Evolutionary conservation across 1,140 invertebrate genomes (phyloP).

Genomic region (Drosophila varians): DNA sequence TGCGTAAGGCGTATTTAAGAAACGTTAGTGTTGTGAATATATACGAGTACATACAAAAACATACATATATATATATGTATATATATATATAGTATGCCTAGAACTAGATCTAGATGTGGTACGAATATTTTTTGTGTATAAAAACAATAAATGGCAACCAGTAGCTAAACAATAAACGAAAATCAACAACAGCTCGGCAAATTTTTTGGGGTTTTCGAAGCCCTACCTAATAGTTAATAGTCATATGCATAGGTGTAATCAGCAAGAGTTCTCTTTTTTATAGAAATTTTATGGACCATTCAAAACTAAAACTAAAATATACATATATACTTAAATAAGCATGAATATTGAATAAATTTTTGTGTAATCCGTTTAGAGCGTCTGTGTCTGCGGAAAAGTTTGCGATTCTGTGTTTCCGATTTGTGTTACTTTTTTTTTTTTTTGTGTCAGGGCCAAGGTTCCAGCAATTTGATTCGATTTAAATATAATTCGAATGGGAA

Average conservation of each 20-base stretch:
- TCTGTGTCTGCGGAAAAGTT: constrained; percentile 26
- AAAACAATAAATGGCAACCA: constrained; percentile 47
- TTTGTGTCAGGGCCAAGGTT: background rate
- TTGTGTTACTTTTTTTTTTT: constrained; percentile 32
- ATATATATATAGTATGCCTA: constrained; percentile 17
- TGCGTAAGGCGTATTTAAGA: constrained; percentile 58
- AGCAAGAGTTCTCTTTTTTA: constrained; percentile 48
- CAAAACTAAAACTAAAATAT: constrained; percentile 28
- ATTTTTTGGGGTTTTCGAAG: constrained; percentile 15
- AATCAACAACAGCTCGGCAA: constrained; percentile 11
- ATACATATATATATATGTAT: constrained; percentile 19
- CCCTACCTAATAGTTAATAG: constrained; percentile 22
- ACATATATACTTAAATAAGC: constrained; percentile 50
- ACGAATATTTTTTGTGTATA: constrained; percentile 47
- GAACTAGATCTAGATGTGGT: constrained; percentile 26
- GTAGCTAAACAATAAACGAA: constrained; percentile 35
- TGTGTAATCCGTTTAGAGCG: background rate
- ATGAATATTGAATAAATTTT: constrained; percentile 33
- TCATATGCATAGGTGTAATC: constrained; percentile 16
- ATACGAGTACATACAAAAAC: constrained; percentile 50
- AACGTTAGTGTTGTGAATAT: constrained; percentile 81
- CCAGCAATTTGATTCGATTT: background rate
- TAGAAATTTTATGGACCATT: constrained; percentile 79
- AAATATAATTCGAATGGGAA: background rate
- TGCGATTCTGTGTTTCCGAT: constrained; percentile 37